These are phyloP conservation scores for Pterophyllum scalare DNA, from an alignment of 2,113 vertebrate genomes.

Conservation along the genomic window DNA sequence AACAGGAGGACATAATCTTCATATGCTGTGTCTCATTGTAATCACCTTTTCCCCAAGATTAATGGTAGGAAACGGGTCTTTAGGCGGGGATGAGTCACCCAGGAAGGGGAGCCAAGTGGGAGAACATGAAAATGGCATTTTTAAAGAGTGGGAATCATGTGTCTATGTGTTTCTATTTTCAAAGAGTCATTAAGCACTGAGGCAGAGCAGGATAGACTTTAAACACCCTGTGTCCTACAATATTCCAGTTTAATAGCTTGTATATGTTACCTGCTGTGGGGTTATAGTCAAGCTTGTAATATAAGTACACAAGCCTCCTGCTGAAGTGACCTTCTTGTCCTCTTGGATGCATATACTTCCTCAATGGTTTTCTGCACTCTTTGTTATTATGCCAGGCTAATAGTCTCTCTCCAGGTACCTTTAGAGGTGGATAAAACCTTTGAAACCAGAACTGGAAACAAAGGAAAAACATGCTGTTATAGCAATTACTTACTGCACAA, in stretches of 20 bases:
- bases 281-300: constrained; percentile 47
- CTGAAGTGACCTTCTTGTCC: constrained; percentile 36
- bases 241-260: constrained; percentile 35
- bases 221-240: constrained; percentile 30
- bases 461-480: background rate
- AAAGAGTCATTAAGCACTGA: constrained; percentile 29
- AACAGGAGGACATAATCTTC: constrained; percentile 21
- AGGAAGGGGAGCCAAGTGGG: constrained; percentile 21
- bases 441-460: constrained; percentile 2
- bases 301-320: constrained; percentile 26
- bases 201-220: constrained; percentile 22
- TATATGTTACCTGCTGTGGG: constrained; percentile 36
- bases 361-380: constrained; percentile 22
- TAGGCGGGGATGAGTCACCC: constrained; percentile 47
- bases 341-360: constrained; percentile 6
- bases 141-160: constrained; percentile 34
- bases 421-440: constrained; percentile 10
- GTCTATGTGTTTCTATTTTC: constrained; percentile 52
- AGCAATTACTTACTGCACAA: background rate
- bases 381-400: constrained; percentile 26
- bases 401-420: constrained; percentile 15
- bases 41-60: constrained; percentile 58
- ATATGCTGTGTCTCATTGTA: constrained; percentile 41
- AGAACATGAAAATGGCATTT: constrained; percentile 56
- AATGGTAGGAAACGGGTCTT: constrained; percentile 53